Conservation (phyloP, 2,797 vertebrate genomes). For the Clarias pachynema region DNA sequence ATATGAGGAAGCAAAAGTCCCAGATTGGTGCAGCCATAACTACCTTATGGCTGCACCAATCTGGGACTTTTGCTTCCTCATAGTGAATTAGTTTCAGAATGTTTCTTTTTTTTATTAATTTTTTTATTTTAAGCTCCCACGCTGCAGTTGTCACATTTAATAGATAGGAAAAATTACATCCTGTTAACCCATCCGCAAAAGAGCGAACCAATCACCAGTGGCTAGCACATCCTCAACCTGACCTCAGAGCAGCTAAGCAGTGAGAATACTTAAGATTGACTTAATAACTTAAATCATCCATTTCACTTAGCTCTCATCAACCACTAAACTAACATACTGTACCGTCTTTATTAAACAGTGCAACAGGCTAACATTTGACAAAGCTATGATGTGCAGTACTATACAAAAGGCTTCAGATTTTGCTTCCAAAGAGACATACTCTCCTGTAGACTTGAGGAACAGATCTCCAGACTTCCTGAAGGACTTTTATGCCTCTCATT, state of each 20-base stretch:
- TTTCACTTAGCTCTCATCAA: background rate
- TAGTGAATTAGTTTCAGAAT: too few relatives aligned
- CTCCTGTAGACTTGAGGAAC: too few relatives aligned
- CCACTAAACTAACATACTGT: background rate
- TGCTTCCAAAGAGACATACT: too few relatives aligned
- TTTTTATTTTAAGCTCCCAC: background rate
- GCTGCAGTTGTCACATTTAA: background rate
- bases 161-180: background rate
- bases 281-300: background rate
- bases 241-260: background rate
- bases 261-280: background rate
- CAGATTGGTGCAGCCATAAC: too few relatives aligned
- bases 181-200: background rate
- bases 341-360: background rate
- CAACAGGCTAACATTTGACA: background rate
- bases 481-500: too few relatives aligned
- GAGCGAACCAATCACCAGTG: background rate
- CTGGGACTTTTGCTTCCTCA: too few relatives aligned
- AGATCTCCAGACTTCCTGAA: too few relatives aligned
- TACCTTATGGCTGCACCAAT: too few relatives aligned
- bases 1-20: background rate
- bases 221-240: background rate
- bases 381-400: too few relatives aligned
- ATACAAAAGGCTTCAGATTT: too few relatives aligned
- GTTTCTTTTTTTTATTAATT: background rate